Base-by-base conservation (phyloP, 2,888 invertebrate genomes). In the Branchinecta sandiegonensis region DNA sequence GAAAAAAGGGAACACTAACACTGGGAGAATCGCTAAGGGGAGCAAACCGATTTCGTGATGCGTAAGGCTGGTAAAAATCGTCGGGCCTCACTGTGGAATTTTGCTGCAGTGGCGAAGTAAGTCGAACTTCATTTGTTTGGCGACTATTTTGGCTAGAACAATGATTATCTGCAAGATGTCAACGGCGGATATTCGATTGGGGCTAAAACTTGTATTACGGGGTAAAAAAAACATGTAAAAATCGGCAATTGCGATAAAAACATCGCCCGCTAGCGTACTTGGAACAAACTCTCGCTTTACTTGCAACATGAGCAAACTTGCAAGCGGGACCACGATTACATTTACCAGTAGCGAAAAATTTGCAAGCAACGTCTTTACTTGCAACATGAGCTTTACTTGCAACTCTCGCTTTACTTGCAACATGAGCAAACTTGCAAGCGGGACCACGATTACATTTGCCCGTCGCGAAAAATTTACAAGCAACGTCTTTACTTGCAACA, bases 11-110 rank as follows among this genome's bases (percentile, higher is more conserved):
- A 50, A 13, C 50, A 5, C 7, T 8, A 7, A 56, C 13, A 56
- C n/a, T 56, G 7, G 56, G 8, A 56, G 56, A 56, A 56, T 56
- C 8, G 56, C 56, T 56, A 56, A 56, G 56, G 56, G 56, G 5
- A 14, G 7, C 13, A 56, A 56, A 6, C 56, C n/a, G 14, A n/a
- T 56, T 56, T 50, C 56, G 56, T 56, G 7, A 56, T 56, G 14
- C 56, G 56, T 8, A 56, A n/a, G 56, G 14, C 56, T 7, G 56
- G 56, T 56, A 56, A 56, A 56, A 56, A 56, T 56, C 56, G 56
- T 56, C 56, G 8, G 14, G 56, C 8, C 56, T 56, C 56, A 56
- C 56, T 56, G 56, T 56, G 14, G 56, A 56, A 56, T 56, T 7
- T n/a, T 56, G 8, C 8, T 7, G 56, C 56, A 13, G 56, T 56